Evolutionary conservation across 2,888 invertebrate genomes (phyloP), one percentile per base, ranked within the genome.

Genomic region (Tipula unca): DNA sequence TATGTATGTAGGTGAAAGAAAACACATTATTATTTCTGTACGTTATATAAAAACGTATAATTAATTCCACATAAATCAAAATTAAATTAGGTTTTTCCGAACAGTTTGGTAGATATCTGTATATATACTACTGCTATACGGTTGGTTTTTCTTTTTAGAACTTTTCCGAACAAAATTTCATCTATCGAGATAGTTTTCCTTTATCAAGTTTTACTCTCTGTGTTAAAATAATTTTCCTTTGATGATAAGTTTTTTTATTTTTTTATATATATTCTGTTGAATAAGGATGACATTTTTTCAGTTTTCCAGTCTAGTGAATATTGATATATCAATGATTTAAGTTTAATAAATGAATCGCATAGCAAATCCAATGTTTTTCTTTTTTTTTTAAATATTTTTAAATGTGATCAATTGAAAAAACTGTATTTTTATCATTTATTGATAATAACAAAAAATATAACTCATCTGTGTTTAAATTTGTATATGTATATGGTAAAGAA

Each of bases 231-330:
- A 69, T 25, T 69, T 69, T 69, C 69, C 69, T 69, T 69, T 69
- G 69, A 69, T 25, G 69, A 69, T 69, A 69, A 69, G 69, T 69
- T 69, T n/a, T 39, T 39, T 10, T 39, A 10, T 39, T 35, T 10
- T 36, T 36, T 36, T 39, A 10, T 39, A 6, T 13, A 39, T 39
- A 10, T 48, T 25, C 69, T 69, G 25, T 69, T 69, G 69, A 69
- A 69, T 69, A 69, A 69, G 69, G 69, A 69, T 69, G 69, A 69
- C 69, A 69, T 69, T 69, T 25, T 48, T 69, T 8, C 69, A 69
- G 69, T 69, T 69, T 69, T 69, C 69, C 69, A 69, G 69, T 69
- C 69, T 69, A 69, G 69, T 69, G 69, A 69, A 69, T 25, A 69
- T 69, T 20, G 69, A 69, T 69, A 69, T 69, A 69, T 69, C 69